phyloP scores from a whole-genome alignment of 2,113 vertebrate species.

The Holacanthus passer region DNA sequence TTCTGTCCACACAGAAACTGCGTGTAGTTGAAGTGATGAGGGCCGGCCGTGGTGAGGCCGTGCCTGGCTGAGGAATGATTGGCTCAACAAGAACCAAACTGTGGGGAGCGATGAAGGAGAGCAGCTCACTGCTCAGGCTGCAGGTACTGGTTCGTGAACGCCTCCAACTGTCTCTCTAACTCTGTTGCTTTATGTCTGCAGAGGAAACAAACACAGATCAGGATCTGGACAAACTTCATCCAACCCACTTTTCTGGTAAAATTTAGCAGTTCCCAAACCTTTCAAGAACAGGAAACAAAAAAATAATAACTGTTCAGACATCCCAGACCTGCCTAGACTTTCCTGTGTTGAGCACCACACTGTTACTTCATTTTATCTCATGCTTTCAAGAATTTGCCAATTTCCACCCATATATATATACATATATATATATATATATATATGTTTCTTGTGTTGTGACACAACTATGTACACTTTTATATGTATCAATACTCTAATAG shows the following conservation, averaged over 20 bases:
- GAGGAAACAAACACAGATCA: conserved; percentile 14
- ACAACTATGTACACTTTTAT: not conserved
- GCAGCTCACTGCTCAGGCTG: conserved; percentile 77
- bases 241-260: not conserved
- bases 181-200: conserved; percentile 94
- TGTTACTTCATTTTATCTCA: not conserved
- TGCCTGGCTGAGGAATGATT: conserved; percentile 13
- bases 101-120: conserved; percentile 4
- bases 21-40: not conserved
- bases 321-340: not conserved
- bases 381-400: not conserved
- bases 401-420: not conserved
- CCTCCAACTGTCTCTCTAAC: conserved; percentile 91
- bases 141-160: conserved; percentile 92
- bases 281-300: not conserved
- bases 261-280: not conserved
- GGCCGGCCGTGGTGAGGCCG: not conserved
- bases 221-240: not conserved
- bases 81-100: conserved; percentile 43
- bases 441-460: not conserved
- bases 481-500: not conserved
- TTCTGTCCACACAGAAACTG: not conserved
- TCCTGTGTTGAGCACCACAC: not conserved
- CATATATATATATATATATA: too few relatives aligned
- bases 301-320: not conserved